phyloP scores from a whole-genome alignment of 2,888 invertebrate genomes.

The Caenorhabditis imperialis region DNA sequence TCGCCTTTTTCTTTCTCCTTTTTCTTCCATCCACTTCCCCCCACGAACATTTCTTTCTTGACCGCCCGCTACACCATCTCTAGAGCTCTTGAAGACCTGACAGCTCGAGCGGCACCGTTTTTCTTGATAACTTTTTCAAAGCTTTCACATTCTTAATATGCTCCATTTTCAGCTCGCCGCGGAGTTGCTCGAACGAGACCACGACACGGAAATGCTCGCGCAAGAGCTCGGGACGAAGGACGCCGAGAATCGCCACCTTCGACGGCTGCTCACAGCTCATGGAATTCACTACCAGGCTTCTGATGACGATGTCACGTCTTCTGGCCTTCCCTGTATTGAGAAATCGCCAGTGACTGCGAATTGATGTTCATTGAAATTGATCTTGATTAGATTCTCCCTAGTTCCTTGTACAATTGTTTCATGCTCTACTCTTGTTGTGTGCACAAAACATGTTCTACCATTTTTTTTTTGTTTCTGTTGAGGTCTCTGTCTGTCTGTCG shows the following conservation, averaged over 20 bases:
- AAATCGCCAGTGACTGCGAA: constrained; percentile 32
- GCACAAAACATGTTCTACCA: constrained; percentile 13
- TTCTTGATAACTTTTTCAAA: background rate
- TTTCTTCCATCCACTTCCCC: background rate
- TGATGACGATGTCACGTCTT: constrained; percentile 11
- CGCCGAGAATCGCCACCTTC: constrained; percentile 59
- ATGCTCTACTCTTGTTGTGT: background rate
- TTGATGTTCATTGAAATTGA: constrained; percentile 13
- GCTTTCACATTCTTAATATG: background rate
- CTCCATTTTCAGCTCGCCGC: constrained; percentile 58
- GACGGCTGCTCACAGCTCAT: constrained; percentile 53
- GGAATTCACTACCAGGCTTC: constrained; percentile 53
- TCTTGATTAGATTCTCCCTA: too few species aligned
- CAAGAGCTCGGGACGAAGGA: constrained; percentile 44
- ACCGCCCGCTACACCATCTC: background rate
- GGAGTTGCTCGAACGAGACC: constrained; percentile 59
- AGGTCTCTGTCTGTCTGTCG: constrained; percentile 2
- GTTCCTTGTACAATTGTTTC: too few species aligned
- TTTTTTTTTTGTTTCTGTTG: constrained; percentile 9
- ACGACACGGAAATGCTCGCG: constrained; percentile 53
- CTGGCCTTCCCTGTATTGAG: background rate
- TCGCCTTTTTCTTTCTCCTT: background rate
- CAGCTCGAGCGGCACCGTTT: constrained; percentile 1
- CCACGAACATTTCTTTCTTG: background rate
- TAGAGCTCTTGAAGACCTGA: constrained; percentile 7